Percentiles rank a stretch among this genome's conserved stretches.
These are phyloP conservation scores for Glandiceps talaboti DNA, from an alignment of 53 echinoderm and acorn worm genomes.

Conservation along the genomic window DNA sequence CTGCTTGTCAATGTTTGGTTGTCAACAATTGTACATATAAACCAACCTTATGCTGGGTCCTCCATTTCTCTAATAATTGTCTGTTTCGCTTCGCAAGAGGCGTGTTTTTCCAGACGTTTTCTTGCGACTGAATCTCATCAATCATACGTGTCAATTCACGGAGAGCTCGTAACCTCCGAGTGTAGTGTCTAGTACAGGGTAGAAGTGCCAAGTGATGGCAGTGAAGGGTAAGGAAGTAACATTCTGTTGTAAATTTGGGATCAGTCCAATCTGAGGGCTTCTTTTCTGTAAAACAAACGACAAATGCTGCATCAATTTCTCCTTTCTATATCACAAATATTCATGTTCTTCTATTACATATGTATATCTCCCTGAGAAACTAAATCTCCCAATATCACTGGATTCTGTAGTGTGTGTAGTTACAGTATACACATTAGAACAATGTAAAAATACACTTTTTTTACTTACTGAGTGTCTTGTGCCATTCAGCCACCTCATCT, in stretches of 20 bases:
- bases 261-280: constrained; percentile 36
- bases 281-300: constrained; percentile 19
- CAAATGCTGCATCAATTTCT: no score
- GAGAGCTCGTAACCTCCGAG: constrained; percentile 70
- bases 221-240: constrained; percentile 85
- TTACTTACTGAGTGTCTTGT: constrained; percentile 45
- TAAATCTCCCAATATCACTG: no score
- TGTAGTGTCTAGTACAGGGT: constrained; percentile 73
- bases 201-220: constrained; percentile 92
- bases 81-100: constrained; percentile 61
- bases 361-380: no score
- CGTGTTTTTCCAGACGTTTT: constrained; percentile 72
- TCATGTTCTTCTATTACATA: no score
- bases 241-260: constrained; percentile 89
- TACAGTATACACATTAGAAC: neutral
- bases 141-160: constrained; percentile 74
- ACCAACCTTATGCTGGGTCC: constrained; percentile 78
- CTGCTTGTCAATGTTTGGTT: no score
- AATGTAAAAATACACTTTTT: neutral
- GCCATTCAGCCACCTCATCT: constrained; percentile 66
- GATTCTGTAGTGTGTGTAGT: no score
- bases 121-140: constrained; percentile 75
- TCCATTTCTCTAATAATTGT: constrained; percentile 78
- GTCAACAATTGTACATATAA: no score
- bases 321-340: no score